phyloP scores from a whole-genome alignment of 1,140 invertebrate species.

The Forficula auricularia region DNA sequence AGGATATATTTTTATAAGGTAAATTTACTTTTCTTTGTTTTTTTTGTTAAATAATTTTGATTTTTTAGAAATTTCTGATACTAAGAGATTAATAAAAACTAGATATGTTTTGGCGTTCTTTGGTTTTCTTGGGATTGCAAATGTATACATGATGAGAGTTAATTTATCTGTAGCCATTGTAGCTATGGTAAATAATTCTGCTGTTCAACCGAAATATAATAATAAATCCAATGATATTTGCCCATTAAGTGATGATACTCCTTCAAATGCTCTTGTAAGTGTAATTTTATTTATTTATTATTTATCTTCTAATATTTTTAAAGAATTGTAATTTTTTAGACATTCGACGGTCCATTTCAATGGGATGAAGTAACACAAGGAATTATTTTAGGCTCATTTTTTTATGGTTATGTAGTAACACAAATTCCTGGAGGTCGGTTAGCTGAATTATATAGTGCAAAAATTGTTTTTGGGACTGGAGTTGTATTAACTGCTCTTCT shows the following conservation, averaged over 20 bases:
- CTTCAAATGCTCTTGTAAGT: too few species aligned
- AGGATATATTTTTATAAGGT: too few species aligned
- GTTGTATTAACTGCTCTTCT: slow-evolving; percentile 59
- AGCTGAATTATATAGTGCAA: slow-evolving; percentile 25
- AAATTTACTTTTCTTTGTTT: too few species aligned
- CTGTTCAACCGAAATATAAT: slow-evolving; percentile 5
- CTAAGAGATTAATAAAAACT: slow-evolving; percentile 6
- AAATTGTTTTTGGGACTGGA: slow-evolving; percentile 25
- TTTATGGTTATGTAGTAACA: slow-evolving; percentile 30
- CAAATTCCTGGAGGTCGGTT: slow-evolving; percentile 33
- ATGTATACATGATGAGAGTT: slow-evolving; percentile 36
- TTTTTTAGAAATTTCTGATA: slow-evolving; percentile 5
- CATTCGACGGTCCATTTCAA: slow-evolving; percentile 14
- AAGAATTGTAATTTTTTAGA: not conserved
- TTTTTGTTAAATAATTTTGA: too few species aligned
- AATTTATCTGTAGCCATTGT: slow-evolving; percentile 42
- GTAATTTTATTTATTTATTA: too few species aligned
- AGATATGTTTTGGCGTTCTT: slow-evolving; percentile 26
- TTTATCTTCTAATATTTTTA: not conserved
- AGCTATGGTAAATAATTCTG: slow-evolving; percentile 35
- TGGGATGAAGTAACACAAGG: slow-evolving; percentile 22
- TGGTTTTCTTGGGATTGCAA: slow-evolving; percentile 30
- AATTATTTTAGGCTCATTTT: slow-evolving; percentile 28
- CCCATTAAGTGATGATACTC: too few species aligned
- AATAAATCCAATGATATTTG: too few species aligned